Conservation (phyloP, 1,140 invertebrate genomes). For the Ceratina australensis region DNA sequence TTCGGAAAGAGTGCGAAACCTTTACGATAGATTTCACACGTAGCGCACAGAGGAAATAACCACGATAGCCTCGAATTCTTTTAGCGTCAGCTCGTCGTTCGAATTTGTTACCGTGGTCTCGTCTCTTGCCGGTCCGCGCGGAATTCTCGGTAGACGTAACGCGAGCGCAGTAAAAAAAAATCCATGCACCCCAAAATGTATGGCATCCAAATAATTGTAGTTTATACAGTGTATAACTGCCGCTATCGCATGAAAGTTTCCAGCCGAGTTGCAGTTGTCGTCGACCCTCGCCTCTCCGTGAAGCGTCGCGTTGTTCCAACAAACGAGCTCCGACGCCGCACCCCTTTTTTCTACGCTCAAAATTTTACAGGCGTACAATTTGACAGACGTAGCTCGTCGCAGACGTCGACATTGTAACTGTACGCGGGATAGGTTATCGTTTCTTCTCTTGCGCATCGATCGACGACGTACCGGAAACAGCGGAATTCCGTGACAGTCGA, state of each 20-base stretch:
- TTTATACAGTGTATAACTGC: background rate
- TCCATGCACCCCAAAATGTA: no score
- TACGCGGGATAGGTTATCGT: background rate
- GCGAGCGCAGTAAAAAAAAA: no score
- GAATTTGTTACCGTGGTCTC: no score
- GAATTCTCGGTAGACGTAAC: no score
- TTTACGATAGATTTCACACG: background rate
- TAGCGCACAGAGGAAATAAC: background rate
- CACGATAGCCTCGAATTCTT: no score
- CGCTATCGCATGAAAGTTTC: constrained; percentile 19
- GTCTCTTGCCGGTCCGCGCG: no score
- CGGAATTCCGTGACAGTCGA: background rate
- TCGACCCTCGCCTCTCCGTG: background rate
- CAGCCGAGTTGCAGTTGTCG: background rate
- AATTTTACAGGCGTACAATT: constrained; percentile 35
- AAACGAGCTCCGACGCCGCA: background rate
- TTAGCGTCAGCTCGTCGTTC: no score
- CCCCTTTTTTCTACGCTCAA: background rate
- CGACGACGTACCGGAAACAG: background rate
- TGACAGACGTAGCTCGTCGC: constrained; percentile 23
- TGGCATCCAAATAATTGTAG: no score
- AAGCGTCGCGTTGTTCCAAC: background rate
- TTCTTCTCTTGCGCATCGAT: background rate
- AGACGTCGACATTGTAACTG: constrained; percentile 8
- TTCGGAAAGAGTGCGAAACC: constrained; percentile 11